Percentiles rank a stretch among this genome's conserved stretches.
Evolutionary conservation across 2,888 invertebrate species (phyloP).

Genomic region (Lissonota sp.): DNA sequence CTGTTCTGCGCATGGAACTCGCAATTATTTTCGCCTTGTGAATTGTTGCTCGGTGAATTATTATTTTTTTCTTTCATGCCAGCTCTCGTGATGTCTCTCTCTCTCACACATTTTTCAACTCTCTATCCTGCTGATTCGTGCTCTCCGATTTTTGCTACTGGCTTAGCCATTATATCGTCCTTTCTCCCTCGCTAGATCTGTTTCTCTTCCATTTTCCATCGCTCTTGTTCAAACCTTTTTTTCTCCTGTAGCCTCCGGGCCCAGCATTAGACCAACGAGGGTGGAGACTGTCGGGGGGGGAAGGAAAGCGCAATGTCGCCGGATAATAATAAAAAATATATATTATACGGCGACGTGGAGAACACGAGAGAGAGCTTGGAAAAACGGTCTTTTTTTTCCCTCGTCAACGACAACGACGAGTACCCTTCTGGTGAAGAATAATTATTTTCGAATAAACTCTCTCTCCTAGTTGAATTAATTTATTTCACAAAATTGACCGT

Average conservation of each 20-base stretch:
- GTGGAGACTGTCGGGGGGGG: slow-evolving; percentile 1
- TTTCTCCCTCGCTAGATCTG: slow-evolving; percentile 70
- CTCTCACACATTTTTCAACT: slow-evolving; percentile 12
- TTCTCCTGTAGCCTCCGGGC: slow-evolving; percentile 71
- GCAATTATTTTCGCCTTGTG: slow-evolving; percentile 83
- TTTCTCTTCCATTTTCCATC: slow-evolving; percentile 53
- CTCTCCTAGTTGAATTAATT: neutral
- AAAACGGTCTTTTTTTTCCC: slow-evolving; percentile 10
- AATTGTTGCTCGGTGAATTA: slow-evolving; percentile 81
- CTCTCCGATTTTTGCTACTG: slow-evolving; percentile 55
- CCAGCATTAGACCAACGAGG: slow-evolving; percentile 73
- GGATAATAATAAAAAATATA: slow-evolving; percentile 15
- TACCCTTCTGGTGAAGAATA: slow-evolving; percentile 1
- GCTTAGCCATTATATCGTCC: slow-evolving; percentile 64
- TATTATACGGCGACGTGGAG: slow-evolving; percentile 16
- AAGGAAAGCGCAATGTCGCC: slow-evolving; percentile 26
- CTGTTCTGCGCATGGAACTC: slow-evolving; percentile 77
- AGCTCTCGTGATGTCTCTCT: slow-evolving; percentile 53
- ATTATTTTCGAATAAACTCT: neutral
- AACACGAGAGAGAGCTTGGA: slow-evolving; percentile 1
- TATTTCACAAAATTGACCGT: neutral
- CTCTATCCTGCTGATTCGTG: slow-evolving; percentile 21
- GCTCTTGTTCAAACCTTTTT: slow-evolving; percentile 1
- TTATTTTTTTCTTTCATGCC: slow-evolving; percentile 60
- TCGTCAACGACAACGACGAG: neutral